Percentiles rank a stretch among this genome's conserved stretches.
These are phyloP conservation scores for Zapornia atra DNA, from an alignment of 2,113 vertebrate species.

Conservation along the genomic window DNA sequence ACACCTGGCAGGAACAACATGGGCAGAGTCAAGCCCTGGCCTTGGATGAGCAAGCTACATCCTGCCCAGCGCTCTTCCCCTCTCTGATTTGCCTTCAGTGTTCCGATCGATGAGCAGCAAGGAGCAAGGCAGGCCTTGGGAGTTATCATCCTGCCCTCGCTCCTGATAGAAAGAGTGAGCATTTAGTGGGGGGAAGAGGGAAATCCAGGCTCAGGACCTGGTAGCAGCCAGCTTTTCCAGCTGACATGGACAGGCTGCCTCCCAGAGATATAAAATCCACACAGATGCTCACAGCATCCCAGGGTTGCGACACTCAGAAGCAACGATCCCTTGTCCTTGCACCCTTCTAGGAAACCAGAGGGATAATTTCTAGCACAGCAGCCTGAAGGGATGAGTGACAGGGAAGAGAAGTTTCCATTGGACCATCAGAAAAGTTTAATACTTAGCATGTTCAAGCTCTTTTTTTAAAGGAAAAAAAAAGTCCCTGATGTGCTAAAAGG, in stretches of 20 bases:
- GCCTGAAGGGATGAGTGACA: background rate
- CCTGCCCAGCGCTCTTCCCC: background rate
- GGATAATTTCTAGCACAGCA: background rate
- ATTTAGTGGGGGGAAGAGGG: background rate
- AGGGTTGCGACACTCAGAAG: rapidly evolving
- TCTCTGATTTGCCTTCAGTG: background rate
- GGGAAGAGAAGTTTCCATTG: background rate
- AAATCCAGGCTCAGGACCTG: background rate
- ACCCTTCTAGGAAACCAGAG: background rate
- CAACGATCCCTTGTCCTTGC: background rate
- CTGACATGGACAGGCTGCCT: background rate
- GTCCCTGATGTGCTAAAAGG: background rate
- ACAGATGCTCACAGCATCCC: background rate
- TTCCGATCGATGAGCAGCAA: background rate
- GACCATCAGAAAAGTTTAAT: background rate
- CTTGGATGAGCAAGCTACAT: background rate
- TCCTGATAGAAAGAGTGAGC: background rate
- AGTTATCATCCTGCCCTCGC: background rate
- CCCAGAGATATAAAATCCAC: background rate
- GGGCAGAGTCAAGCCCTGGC: background rate
- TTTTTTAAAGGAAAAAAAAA: background rate
- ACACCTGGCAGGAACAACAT: background rate
- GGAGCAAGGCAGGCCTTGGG: background rate
- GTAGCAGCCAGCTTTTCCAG: background rate
- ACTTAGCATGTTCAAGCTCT: background rate